phyloP scores from a whole-genome alignment of 2,888 invertebrate genomes.

The Diadromus collaris region DNA sequence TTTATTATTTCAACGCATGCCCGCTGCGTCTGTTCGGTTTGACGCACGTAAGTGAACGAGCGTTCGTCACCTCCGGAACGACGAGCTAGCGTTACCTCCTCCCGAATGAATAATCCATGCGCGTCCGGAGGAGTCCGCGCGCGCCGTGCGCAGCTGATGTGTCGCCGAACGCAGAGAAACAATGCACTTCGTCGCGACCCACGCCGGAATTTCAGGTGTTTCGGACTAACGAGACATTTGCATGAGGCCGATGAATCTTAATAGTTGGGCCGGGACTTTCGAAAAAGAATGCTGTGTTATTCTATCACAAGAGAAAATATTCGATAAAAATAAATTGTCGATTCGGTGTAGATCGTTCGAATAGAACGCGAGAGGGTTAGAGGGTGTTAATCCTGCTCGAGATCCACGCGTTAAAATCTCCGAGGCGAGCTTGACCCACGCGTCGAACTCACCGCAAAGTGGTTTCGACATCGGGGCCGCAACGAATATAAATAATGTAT shows the following conservation, averaged over 20 bases:
- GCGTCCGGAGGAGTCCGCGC: constrained; percentile 57
- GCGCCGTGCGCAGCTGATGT: constrained; percentile 41
- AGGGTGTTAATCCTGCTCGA: not conserved
- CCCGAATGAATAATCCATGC: constrained; percentile 76
- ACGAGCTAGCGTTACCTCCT: constrained; percentile 31
- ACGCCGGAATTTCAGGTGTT: constrained; percentile 73
- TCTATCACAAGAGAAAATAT: not conserved
- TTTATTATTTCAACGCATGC: constrained; percentile 49
- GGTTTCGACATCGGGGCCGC: constrained; percentile 8
- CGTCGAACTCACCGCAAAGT: constrained; percentile 52
- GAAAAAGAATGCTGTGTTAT: not conserved
- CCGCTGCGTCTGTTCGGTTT: constrained; percentile 47
- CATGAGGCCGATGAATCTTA: constrained; percentile 66
- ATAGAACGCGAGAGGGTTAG: not conserved
- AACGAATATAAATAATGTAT: constrained; percentile 24
- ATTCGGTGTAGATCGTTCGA: not conserved
- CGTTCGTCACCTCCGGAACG: constrained; percentile 54
- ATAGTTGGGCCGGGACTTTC: not conserved
- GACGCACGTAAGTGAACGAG: constrained; percentile 51
- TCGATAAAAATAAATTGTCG: not conserved
- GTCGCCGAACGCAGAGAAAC: constrained; percentile 58
- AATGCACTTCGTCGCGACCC: constrained; percentile 65
- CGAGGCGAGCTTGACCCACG: constrained; percentile 35
- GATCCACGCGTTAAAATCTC: constrained; percentile 65
- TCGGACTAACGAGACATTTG: constrained; percentile 73